A percentile compares a stretch with the other conserved stretches of the same genome.
Conservation (phyloP, 1,140 invertebrate genomes). For the Octopus bimaculoides region DNA sequence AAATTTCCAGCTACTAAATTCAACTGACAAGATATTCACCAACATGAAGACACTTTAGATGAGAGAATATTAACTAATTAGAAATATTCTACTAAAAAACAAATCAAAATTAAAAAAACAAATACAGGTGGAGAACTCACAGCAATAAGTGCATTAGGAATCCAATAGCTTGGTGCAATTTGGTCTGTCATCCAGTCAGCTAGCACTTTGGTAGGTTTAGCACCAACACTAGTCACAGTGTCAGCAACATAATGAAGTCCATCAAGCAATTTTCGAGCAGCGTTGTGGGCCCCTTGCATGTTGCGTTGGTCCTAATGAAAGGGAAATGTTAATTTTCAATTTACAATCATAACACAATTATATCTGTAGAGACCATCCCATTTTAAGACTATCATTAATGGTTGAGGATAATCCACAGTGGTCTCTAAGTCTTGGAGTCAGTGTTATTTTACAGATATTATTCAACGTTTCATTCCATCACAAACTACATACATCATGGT, state of each 20-base stretch:
- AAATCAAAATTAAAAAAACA: background rate
- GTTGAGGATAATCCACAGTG: too few relatives aligned
- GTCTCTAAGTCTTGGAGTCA: too few relatives aligned
- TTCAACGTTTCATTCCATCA: too few relatives aligned
- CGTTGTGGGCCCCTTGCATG: slow-evolving; percentile 63
- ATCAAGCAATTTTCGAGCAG: slow-evolving; percentile 74
- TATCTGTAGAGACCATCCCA: too few relatives aligned
- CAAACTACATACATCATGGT: too few relatives aligned
- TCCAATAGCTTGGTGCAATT: slow-evolving; percentile 78
- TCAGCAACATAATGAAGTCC: slow-evolving; percentile 71
- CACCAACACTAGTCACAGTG: slow-evolving; percentile 68
- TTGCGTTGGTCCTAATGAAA: slow-evolving; percentile 37
- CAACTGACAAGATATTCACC: background rate
- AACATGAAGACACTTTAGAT: background rate
- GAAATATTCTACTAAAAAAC: too few relatives aligned
- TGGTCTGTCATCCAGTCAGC: slow-evolving; percentile 75
- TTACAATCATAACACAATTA: too few relatives aligned
- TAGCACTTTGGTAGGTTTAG: slow-evolving; percentile 68
- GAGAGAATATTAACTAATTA: too few relatives aligned
- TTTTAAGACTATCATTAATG: too few relatives aligned
- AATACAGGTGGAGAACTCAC: slow-evolving; percentile 48
- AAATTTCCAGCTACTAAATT: background rate
- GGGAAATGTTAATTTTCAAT: background rate
- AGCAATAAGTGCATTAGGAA: slow-evolving; percentile 73
- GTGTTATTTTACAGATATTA: too few relatives aligned